Evolutionary conservation across 2,113 vertebrate species (phyloP).

Genomic region (Phyllopteryx taeniolatus): DNA sequence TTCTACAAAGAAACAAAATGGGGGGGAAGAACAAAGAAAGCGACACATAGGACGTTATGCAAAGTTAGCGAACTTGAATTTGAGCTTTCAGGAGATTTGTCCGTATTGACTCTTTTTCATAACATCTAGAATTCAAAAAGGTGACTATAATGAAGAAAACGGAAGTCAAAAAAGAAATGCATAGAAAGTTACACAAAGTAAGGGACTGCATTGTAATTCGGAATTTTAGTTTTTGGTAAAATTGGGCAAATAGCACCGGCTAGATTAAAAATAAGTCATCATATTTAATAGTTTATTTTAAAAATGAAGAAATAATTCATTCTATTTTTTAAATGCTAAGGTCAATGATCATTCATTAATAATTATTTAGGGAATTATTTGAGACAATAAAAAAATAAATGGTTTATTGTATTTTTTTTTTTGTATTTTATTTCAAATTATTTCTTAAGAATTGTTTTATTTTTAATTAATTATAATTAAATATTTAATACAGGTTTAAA

Average conservation of each 20-base stretch:
- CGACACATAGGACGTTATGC: too few relatives aligned
- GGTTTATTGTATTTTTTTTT: neutral
- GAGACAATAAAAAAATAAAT: neutral
- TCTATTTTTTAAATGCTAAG: neutral
- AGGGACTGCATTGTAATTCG: too few relatives aligned
- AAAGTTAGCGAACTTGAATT: neutral
- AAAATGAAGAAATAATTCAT: neutral
- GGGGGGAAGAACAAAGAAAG: neutral
- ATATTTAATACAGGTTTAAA: neutral
- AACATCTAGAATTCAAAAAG: too few relatives aligned
- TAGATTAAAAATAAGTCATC: too few relatives aligned
- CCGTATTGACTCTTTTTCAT: neutral
- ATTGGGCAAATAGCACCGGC: too few relatives aligned
- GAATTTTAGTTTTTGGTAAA: too few relatives aligned
- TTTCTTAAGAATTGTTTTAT: neutral
- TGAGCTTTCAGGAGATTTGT: neutral
- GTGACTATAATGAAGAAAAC: too few relatives aligned
- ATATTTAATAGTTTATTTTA: too few relatives aligned
- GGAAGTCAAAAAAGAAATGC: too few relatives aligned
- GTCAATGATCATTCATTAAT: neutral
- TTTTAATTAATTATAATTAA: neutral
- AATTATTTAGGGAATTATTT: neutral
- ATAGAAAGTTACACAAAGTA: too few relatives aligned
- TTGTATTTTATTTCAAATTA: neutral
- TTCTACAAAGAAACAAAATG: too few relatives aligned